Evolutionary conservation across 2,888 invertebrate genomes (phyloP).

Genomic region (Luperina testacea): DNA sequence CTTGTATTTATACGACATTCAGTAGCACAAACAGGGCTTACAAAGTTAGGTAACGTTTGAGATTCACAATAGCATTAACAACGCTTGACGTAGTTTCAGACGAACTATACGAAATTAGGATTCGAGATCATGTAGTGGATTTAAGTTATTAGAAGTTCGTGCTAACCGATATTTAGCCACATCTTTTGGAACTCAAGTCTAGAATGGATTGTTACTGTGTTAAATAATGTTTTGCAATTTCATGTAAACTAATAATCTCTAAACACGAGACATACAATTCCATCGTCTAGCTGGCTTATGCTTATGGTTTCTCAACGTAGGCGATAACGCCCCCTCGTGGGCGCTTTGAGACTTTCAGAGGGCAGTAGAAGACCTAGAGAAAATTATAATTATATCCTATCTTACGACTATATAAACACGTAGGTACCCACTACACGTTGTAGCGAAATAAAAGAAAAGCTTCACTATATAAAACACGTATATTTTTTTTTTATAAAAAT

Average conservation of each 20-base stretch:
- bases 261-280: neutral
- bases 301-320: neutral
- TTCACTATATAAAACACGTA: too few species aligned
- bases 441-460: too few species aligned
- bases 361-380: neutral
- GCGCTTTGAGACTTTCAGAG: neutral
- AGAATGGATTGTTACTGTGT: too few species aligned
- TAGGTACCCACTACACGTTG: too few species aligned
- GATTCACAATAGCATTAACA: slow-evolving; percentile 46
- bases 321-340: neutral
- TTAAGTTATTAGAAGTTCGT: slow-evolving; percentile 32
- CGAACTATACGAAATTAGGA: slow-evolving; percentile 33
- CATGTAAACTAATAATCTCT: slow-evolving; percentile 16
- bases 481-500: too few species aligned
- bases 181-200: slow-evolving; percentile 1
- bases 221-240: slow-evolving; percentile 6
- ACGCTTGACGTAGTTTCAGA: slow-evolving; percentile 40
- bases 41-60: slow-evolving; percentile 25
- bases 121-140: slow-evolving; percentile 10
- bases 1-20: slow-evolving; percentile 19
- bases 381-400: neutral
- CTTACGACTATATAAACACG: too few species aligned
- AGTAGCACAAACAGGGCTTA: slow-evolving; percentile 30
- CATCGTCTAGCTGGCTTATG: neutral
- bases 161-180: neutral